phyloP scores from a whole-genome alignment of 2,797 vertebrate genomes.

The Chrysocyon brachyurus region DNA sequence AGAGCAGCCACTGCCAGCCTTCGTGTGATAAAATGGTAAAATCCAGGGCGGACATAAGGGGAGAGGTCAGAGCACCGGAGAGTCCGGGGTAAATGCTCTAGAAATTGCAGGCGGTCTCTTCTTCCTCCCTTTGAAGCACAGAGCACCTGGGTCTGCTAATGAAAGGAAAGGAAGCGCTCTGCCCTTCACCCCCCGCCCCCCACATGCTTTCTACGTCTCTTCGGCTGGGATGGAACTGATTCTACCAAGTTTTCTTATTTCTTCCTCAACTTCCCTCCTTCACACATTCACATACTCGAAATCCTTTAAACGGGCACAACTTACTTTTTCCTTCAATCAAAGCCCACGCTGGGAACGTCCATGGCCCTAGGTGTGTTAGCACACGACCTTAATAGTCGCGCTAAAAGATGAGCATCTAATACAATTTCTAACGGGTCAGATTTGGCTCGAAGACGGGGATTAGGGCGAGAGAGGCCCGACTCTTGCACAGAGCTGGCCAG shows the following conservation, averaged over 20 bases:
- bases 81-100: not conserved
- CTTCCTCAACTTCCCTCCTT: not conserved
- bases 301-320: conserved; percentile 64
- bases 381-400: conserved; percentile 47
- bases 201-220: not conserved
- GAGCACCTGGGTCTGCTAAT: not conserved
- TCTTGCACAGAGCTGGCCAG: not conserved
- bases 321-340: conserved; percentile 67
- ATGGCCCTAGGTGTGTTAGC: conserved; percentile 26
- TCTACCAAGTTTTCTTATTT: not conserved
- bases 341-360: conserved; percentile 59
- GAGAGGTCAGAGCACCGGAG: not conserved
- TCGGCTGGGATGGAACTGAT: not conserved
- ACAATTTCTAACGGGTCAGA: not conserved
- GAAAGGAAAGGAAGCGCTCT: not conserved
- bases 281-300: not conserved
- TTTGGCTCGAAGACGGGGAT: not conserved
- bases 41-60: not conserved
- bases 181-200: too few relatives aligned
- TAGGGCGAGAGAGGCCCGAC: not conserved
- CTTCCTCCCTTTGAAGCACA: conserved; percentile 16
- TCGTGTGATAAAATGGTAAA: not conserved
- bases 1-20: not conserved
- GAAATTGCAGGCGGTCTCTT: not conserved
- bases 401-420: conserved; percentile 52